These are phyloP conservation scores for Cryptocephalus moraei DNA, from an alignment of 2,888 invertebrate genomes.

Conservation along the genomic window DNA sequence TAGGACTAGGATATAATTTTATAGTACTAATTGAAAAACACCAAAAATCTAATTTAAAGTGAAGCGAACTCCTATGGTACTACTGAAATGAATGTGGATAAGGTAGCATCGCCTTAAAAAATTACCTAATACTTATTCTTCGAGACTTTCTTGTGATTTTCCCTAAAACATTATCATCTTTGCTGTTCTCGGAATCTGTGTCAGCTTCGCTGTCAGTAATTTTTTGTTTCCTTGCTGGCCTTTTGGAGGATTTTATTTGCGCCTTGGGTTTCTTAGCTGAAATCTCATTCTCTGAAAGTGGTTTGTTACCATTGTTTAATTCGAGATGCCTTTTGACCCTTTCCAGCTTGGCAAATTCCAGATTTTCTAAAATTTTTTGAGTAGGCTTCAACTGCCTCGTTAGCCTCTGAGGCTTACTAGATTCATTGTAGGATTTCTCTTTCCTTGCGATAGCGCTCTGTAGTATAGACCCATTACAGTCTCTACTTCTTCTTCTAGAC, in stretches of 20 bases:
- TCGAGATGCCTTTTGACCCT: slow-evolving; percentile 12
- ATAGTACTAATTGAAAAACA: no score
- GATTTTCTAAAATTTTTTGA: slow-evolving; percentile 55
- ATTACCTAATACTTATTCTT: slow-evolving; percentile 5
- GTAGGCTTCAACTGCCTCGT: slow-evolving; percentile 56
- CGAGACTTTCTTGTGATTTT: slow-evolving; percentile 23
- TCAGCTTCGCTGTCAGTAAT: slow-evolving; percentile 20
- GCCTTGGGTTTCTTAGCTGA: slow-evolving; percentile 14
- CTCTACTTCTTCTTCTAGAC: slow-evolving; percentile 52
- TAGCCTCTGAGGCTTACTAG: slow-evolving; percentile 38
- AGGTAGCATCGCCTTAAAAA: no score
- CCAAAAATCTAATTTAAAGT: no score
- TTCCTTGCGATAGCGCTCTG: slow-evolving; percentile 64
- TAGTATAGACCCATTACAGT: slow-evolving; percentile 50
- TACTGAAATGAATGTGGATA: no score
- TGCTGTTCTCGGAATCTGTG: slow-evolving; percentile 13
- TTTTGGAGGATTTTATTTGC: slow-evolving; percentile 14
- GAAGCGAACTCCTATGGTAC: no score
- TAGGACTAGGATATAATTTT: no score
- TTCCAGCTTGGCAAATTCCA: slow-evolving; percentile 38
- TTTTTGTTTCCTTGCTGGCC: slow-evolving; percentile 17
- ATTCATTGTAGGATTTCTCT: slow-evolving; percentile 56
- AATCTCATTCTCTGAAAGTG: no score
- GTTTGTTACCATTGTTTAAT: slow-evolving; percentile 2
- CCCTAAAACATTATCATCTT: slow-evolving; percentile 8